Evolutionary conservation across 2,113 vertebrate genomes (phyloP).

Genomic region (Apteryx mantelli): DNA sequence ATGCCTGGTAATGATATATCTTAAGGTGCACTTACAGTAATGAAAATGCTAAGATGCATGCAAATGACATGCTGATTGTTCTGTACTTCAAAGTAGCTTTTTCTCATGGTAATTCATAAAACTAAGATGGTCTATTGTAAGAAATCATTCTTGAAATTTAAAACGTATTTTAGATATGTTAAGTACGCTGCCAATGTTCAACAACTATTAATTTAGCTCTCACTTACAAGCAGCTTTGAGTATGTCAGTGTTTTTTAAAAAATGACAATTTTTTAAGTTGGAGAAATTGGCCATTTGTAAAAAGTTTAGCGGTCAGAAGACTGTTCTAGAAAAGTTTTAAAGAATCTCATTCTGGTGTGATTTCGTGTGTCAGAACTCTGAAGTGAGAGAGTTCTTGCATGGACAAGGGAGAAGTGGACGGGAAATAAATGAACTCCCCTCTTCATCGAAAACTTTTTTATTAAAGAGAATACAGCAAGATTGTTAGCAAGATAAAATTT

Average conservation of each 20-base stretch:
- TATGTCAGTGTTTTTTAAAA: background rate
- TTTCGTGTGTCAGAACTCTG: background rate
- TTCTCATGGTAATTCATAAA: background rate
- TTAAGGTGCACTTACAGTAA: background rate
- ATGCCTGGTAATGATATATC: background rate
- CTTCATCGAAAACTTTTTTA: background rate
- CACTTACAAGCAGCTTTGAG: background rate
- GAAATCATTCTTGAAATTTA: background rate
- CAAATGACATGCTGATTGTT: background rate
- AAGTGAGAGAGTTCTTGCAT: accelerated
- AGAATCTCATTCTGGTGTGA: background rate
- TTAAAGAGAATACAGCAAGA: background rate
- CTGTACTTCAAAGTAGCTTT: background rate
- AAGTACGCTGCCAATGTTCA: background rate
- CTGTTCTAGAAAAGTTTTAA: background rate
- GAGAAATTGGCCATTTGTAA: background rate
- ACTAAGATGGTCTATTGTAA: background rate
- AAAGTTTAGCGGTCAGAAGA: background rate
- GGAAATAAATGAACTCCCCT: accelerated
- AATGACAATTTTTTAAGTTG: background rate
- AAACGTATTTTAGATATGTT: background rate
- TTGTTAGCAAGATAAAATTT: background rate
- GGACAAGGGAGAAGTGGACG: background rate
- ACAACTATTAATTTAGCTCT: conserved; percentile 26
- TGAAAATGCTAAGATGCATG: background rate